Conservation (phyloP, 2,888 invertebrate species). For the Monochamus alternatus region DNA sequence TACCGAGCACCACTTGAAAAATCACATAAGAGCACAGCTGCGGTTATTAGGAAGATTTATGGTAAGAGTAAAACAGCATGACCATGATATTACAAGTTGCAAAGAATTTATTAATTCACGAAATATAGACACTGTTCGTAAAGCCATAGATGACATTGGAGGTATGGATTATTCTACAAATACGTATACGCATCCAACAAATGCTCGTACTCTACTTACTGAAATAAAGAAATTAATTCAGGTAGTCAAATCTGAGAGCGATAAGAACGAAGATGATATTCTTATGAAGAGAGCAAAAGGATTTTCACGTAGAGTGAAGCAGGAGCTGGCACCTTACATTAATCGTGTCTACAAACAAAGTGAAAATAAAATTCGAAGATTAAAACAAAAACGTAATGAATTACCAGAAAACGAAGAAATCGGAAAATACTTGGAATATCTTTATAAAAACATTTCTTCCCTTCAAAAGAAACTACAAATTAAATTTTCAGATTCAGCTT, state of each 20-base stretch:
- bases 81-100: slow-evolving; percentile 5
- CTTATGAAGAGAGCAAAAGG: slow-evolving; percentile 20
- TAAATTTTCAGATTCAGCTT: neutral
- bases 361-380: slow-evolving; percentile 23
- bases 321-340: slow-evolving; percentile 26
- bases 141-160: slow-evolving; percentile 27
- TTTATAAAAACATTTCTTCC: neutral
- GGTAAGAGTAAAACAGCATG: slow-evolving; percentile 15
- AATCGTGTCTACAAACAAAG: slow-evolving; percentile 22
- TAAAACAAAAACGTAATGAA: slow-evolving; percentile 10
- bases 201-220: slow-evolving; percentile 22
- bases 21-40: slow-evolving; percentile 28
- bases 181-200: slow-evolving; percentile 27
- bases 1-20: slow-evolving; percentile 21
- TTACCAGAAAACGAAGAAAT: slow-evolving; percentile 21
- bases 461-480: neutral
- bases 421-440: slow-evolving; percentile 11
- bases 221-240: slow-evolving; percentile 27
- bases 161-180: slow-evolving; percentile 16
- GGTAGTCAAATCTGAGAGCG: slow-evolving; percentile 25
- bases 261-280: slow-evolving; percentile 5
- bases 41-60: slow-evolving; percentile 27
- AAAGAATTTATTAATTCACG: slow-evolving; percentile 29
- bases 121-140: slow-evolving; percentile 24
- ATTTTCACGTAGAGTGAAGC: slow-evolving; percentile 19